Base-by-base conservation (phyloP, 2,888 invertebrate genomes). In the Ennomos erosarius region DNA sequence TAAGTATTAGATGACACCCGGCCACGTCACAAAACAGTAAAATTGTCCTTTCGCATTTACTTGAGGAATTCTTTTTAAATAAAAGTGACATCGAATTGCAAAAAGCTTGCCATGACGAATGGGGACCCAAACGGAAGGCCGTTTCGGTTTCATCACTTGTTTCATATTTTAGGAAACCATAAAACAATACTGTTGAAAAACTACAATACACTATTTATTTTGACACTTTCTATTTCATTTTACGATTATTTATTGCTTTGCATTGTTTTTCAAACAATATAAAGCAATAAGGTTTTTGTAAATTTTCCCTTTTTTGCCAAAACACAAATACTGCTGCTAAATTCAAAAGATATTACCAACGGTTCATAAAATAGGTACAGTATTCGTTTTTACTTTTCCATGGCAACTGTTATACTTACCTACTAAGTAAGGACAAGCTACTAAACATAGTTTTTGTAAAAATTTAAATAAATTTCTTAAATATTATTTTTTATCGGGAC, bases 151-250 rank as follows among this genome's bases (percentile, higher is more conserved):
- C 60, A 35, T 49, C 16, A 57, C 48, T 76, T 79, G 72, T 78
- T 48, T 34, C 35, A 48, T 42, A 62, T 74, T 69, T 59, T 54
- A 65, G 58, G 65, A 64, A 58, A 43, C 57, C 56, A 55, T 68
- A 59, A 71, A 74, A 73, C 70, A 74, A 79, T 64, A 50, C 34
- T 56, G 39, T 12, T 46, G 35, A 26, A 26, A 26, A 26, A 26
- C 26, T 26, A 61, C 62, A 73, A 67, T 64, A 59, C 60, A 56
- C 62, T 47, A 65, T 66, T 61, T 68, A 55, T 63, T 68, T 59
- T 38, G 26, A 65, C 9, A 65, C 78, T 80, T 80, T 80, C 81
- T 74, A 70, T 80, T 79, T 80, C 77, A 73, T 54, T 75, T 67
- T 48, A 64, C 61, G 55, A 59, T 56, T 64, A 64, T 59, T 67